These are phyloP conservation scores for Dipodomys stephensi DNA, from an alignment of 2,113 vertebrate genomes.

Conservation along the genomic window DNA sequence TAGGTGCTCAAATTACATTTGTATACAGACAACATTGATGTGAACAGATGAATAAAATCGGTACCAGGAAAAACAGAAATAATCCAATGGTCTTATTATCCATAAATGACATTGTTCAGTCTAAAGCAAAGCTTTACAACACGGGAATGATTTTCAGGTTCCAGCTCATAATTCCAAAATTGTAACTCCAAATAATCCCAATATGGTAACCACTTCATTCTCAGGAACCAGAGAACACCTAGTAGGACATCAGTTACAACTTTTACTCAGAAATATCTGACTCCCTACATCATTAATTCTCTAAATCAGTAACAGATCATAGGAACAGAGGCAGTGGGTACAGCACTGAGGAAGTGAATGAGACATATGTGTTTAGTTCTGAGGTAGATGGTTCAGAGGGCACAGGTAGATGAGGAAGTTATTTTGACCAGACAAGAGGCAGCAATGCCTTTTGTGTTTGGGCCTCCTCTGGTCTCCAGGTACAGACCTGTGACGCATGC, in stretches of 20 bases:
- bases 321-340: background rate
- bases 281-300: background rate
- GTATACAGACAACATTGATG: background rate
- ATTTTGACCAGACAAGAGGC: background rate
- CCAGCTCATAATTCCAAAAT: background rate
- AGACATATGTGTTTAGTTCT: background rate
- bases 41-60: background rate
- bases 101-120: background rate
- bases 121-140: background rate
- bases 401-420: background rate
- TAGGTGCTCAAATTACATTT: background rate
- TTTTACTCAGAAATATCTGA: slow-evolving; percentile 45
- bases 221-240: slow-evolving; percentile 3
- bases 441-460: background rate
- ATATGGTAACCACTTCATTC: slow-evolving; percentile 17
- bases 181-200: background rate
- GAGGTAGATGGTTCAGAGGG: slow-evolving; percentile 9
- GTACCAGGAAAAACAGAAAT: background rate
- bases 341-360: background rate
- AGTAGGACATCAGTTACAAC: background rate
- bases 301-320: slow-evolving; percentile 43
- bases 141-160: background rate
- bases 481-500: background rate
- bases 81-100: background rate
- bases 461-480: background rate